phyloP scores from a whole-genome alignment of 2,797 vertebrate genomes.

The Acanthurus leucopareius region DNA sequence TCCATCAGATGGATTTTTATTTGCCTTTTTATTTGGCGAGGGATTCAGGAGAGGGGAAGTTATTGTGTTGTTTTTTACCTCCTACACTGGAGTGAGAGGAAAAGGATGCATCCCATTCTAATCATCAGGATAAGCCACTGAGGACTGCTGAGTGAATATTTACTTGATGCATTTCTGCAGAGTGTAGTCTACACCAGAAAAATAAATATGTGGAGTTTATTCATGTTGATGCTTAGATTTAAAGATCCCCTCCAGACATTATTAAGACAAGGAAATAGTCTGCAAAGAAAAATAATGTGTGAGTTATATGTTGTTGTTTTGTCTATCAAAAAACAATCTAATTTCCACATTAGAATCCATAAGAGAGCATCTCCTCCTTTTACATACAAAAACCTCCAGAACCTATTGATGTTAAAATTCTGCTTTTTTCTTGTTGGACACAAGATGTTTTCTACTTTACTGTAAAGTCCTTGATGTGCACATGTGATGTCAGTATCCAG shows the following conservation, averaged over 20 bases:
- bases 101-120: neutral
- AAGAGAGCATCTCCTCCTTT: no score
- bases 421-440: no score
- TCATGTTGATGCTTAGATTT: neutral
- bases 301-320: no score
- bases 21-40: slow-evolving; percentile 69
- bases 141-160: slow-evolving; percentile 9
- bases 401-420: no score
- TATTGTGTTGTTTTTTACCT: slow-evolving; percentile 33
- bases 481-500: no score
- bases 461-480: no score
- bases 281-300: no score
- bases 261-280: neutral
- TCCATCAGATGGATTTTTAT: slow-evolving; percentile 68
- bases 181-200: neutral
- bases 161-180: neutral
- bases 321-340: no score
- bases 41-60: slow-evolving; percentile 42
- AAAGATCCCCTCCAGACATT: no score
- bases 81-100: neutral
- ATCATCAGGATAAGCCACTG: slow-evolving; percentile 7
- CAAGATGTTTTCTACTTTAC: no score
- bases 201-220: neutral
- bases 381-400: no score
- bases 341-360: no score